Percentiles rank a stretch among this genome's conserved stretches.
Evolutionary conservation across 2,797 vertebrate species (phyloP).

Genomic region (Lepilemur ruficaudatus): DNA sequence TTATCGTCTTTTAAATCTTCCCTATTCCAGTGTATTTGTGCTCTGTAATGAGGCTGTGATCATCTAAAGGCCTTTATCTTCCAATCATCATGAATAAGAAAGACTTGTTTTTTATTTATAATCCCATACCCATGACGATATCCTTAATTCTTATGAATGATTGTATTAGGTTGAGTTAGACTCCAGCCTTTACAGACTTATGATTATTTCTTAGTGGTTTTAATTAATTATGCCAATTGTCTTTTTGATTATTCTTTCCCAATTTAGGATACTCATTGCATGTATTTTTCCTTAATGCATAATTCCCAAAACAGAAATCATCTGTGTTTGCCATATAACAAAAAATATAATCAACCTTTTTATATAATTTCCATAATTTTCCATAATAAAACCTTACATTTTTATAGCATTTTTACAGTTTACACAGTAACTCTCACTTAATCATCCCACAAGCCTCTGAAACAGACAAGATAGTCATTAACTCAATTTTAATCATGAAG

Average conservation of each 20-base stretch:
- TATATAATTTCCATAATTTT: slow-evolving; percentile 34
- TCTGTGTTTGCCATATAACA: slow-evolving; percentile 11
- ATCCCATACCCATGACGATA: neutral
- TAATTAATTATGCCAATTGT: neutral
- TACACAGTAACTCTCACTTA: slow-evolving; percentile 15
- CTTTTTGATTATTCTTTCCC: neutral
- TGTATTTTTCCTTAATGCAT: neutral
- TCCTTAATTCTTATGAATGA: neutral
- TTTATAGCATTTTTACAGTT: slow-evolving; percentile 39
- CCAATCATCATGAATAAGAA: neutral
- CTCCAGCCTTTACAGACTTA: neutral
- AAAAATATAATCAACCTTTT: slow-evolving; percentile 42
- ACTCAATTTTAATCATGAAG: slow-evolving; percentile 29
- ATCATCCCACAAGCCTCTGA: slow-evolving; percentile 34
- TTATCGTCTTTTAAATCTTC: too few species aligned
- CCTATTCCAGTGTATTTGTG: accelerated
- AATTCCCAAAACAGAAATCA: slow-evolving; percentile 24
- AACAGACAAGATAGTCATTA: neutral
- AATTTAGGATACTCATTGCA: neutral
- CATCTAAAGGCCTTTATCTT: neutral
- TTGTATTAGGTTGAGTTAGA: neutral
- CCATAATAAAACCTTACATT: slow-evolving; percentile 27
- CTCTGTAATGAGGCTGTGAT: neutral
- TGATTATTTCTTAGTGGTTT: neutral
- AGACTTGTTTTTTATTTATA: neutral